phyloP scores from a whole-genome alignment of 37 sponge, comb jelly and placozoan species.

The Ianthella basta region DNA sequence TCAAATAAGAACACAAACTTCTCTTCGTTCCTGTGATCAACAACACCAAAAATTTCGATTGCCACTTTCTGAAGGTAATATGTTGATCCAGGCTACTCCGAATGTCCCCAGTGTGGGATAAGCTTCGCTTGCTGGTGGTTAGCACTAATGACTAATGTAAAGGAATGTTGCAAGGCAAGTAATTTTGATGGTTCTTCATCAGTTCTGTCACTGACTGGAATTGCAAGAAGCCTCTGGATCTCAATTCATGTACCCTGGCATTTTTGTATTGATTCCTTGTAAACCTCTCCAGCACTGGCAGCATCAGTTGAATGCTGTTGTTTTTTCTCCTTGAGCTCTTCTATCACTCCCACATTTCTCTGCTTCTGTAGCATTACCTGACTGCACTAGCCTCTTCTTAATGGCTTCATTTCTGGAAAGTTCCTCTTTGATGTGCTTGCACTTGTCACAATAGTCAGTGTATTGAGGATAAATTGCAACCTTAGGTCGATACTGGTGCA shows the following conservation, averaged over 20 bases:
- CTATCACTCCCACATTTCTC: not conserved
- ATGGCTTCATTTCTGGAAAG: slow-evolving; percentile 7
- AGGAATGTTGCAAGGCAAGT: not conserved
- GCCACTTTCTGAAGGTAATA: not conserved
- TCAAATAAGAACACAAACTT: not conserved
- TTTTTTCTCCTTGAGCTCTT: not conserved
- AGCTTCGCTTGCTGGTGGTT: not conserved
- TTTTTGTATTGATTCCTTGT: not conserved
- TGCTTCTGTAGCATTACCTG: slow-evolving; percentile 33
- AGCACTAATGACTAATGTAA: not conserved
- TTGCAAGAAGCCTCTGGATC: not conserved
- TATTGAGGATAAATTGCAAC: slow-evolving; percentile 23
- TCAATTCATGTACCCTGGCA: slow-evolving; percentile 33
- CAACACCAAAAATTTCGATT: not conserved
- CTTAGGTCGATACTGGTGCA: slow-evolving; percentile 41
- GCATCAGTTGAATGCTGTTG: slow-evolving; percentile 25
- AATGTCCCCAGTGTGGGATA: not conserved
- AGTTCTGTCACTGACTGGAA: not conserved
- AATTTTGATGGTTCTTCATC: not conserved
- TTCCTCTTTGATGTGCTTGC: slow-evolving; percentile 24
- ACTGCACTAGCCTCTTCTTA: slow-evolving; percentile 26
- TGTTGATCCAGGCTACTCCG: no score
- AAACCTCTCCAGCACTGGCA: slow-evolving; percentile 4
- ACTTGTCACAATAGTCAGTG: slow-evolving; percentile 11
- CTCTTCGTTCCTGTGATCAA: not conserved